A percentile compares a stretch with the other conserved stretches of the same genome.
These are phyloP conservation scores for Emmelina monodactyla DNA, from an alignment of 2,888 invertebrate genomes.

Conservation along the genomic window DNA sequence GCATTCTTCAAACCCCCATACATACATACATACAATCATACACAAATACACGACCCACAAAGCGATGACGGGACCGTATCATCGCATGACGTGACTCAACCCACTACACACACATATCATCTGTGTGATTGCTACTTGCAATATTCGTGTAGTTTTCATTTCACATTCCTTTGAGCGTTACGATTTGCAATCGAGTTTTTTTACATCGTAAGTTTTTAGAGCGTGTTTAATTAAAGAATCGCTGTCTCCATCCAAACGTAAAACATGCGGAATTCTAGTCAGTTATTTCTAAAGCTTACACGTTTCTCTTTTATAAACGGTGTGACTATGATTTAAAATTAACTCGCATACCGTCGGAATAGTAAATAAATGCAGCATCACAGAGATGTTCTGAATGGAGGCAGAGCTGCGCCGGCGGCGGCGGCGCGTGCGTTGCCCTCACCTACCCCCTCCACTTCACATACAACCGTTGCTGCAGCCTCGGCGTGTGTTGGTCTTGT, in stretches of 20 bases:
- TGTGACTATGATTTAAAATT: constrained; percentile 10
- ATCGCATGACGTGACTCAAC: constrained; percentile 29
- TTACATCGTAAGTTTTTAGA: constrained; percentile 1
- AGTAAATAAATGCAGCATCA: constrained; percentile 44
- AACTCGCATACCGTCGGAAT: constrained; percentile 22
- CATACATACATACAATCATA: too few relatives aligned
- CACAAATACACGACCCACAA: constrained; percentile 30
- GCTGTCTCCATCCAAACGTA: neutral
- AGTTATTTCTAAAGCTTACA: neutral
- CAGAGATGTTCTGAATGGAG: constrained; percentile 46
- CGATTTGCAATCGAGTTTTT: too few relatives aligned
- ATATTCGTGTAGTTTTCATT: neutral
- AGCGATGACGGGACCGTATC: constrained; percentile 47
- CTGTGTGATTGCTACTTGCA: too few relatives aligned
- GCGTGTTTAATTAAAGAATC: neutral
- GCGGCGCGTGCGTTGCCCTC: constrained; percentile 58
- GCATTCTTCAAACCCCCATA: too few relatives aligned
- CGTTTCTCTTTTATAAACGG: neutral
- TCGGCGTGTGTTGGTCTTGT: neutral
- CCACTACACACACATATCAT: neutral
- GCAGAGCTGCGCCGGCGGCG: constrained; percentile 45
- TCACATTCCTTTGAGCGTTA: neutral
- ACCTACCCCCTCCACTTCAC: constrained; percentile 28
- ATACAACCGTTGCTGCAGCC: too few relatives aligned
- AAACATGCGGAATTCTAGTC: too few relatives aligned